Evolutionary conservation across 2,797 vertebrate species (phyloP).

Genomic region (Euphonia xanthogaster): DNA sequence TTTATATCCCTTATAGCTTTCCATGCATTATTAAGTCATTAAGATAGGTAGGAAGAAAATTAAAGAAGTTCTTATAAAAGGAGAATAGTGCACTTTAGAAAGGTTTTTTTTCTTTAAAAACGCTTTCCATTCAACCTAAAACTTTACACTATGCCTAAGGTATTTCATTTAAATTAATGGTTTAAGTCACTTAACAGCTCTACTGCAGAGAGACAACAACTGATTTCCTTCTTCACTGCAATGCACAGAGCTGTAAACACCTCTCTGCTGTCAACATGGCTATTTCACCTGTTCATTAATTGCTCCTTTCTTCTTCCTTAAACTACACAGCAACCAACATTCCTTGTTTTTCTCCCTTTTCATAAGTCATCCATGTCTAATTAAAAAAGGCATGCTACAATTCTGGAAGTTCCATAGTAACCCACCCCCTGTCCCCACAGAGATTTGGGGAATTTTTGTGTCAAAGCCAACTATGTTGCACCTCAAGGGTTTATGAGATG

Average conservation of each 20-base stretch:
- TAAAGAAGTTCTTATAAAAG: not conserved
- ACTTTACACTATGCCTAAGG: not conserved
- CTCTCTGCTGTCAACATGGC: not conserved
- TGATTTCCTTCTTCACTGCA: not conserved
- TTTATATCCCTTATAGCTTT: not conserved
- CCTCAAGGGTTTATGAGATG: not conserved
- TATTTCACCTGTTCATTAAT: not conserved
- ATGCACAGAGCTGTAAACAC: not conserved
- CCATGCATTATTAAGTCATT: not conserved
- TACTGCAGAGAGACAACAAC: not conserved
- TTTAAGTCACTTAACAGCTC: not conserved
- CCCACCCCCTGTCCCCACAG: accelerated
- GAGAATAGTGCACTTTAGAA: not conserved
- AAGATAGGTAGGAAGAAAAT: not conserved
- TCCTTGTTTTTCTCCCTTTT: not conserved
- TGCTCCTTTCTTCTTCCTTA: not conserved
- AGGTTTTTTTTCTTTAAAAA: not conserved
- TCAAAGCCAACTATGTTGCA: not conserved
- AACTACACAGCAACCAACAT: not conserved
- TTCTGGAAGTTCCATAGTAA: not conserved
- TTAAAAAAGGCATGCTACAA: not conserved
- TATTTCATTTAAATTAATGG: not conserved
- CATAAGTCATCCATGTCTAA: not conserved
- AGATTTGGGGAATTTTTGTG: not conserved
- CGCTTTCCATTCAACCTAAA: not conserved